A percentile compares a stretch with the other conserved stretches of the same genome.
Evolutionary conservation across 2,113 vertebrate genomes (phyloP).

Genomic region (Melanostigma gelatinosum): DNA sequence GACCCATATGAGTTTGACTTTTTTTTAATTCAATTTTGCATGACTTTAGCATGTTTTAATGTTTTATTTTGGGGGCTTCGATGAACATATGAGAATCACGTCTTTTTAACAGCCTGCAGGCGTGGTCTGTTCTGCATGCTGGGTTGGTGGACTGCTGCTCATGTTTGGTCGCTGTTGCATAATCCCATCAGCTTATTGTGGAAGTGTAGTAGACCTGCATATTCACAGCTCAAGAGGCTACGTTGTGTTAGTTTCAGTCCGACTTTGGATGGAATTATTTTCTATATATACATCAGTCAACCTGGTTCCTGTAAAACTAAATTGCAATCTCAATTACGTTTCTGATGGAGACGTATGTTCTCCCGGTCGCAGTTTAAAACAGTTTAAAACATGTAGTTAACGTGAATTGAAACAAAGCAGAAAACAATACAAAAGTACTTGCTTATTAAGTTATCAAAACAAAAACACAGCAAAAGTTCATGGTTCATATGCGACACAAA

Average conservation of each 20-base stretch:
- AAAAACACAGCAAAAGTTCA: no score
- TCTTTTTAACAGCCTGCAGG: not conserved
- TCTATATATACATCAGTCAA: not conserved
- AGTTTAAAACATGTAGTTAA: no score
- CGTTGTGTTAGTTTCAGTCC: slow-evolving; percentile 16
- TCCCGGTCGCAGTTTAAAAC: no score
- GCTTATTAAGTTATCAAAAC: no score
- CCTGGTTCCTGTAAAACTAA: not conserved
- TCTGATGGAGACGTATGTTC: not conserved
- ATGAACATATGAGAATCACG: not conserved
- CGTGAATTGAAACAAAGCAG: no score
- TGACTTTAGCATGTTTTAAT: slow-evolving; percentile 9
- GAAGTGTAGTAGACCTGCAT: not conserved
- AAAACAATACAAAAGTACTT: no score
- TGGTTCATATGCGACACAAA: no score
- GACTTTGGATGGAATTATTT: not conserved
- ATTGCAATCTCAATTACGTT: not conserved
- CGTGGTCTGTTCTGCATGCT: slow-evolving; percentile 10
- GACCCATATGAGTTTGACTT: slow-evolving; percentile 44
- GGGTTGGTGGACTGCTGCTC: slow-evolving; percentile 1
- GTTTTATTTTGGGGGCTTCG: not conserved
- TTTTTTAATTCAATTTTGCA: not conserved
- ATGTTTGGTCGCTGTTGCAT: not conserved
- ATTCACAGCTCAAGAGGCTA: not conserved
- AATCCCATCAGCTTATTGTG: not conserved